Percentiles rank a stretch among this genome's conserved stretches.
Evolutionary conservation across 1,140 invertebrate species (phyloP).

Genomic region (Acyrthosiphon pisum): DNA sequence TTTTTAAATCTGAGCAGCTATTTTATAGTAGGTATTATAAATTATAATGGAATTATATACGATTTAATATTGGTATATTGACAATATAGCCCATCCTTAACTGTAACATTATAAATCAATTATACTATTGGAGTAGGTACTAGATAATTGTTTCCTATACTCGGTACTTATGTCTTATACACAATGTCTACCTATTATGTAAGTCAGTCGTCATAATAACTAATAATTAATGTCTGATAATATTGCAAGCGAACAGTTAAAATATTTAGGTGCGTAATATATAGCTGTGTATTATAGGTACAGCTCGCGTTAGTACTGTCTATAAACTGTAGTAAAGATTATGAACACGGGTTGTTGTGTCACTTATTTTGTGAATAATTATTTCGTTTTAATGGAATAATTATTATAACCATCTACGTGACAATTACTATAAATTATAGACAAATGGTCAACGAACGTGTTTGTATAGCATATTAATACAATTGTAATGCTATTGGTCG

Average conservation of each 20-base stretch:
- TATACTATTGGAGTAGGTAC: background rate
- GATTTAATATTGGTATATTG: background rate
- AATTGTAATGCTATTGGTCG: background rate
- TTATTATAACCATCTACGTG: background rate
- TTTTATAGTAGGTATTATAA: background rate
- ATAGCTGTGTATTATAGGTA: background rate
- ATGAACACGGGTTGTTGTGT: background rate
- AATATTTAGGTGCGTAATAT: background rate
- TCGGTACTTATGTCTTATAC: background rate
- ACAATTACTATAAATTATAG: slow-evolving; percentile 24
- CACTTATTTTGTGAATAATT: background rate
- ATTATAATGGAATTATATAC: background rate
- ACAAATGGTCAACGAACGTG: background rate
- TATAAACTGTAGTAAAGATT: background rate
- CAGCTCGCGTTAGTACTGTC: background rate
- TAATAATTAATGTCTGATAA: background rate
- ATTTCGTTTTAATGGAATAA: background rate
- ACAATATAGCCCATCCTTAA: background rate
- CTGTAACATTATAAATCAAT: background rate
- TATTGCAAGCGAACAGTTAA: background rate
- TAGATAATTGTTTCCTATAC: background rate
- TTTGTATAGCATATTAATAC: background rate
- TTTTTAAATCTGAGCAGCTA: background rate
- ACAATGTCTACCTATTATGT: background rate
- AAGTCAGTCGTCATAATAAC: background rate